Conservation (phyloP, 2,797 vertebrate genomes). For the Ibycter americanus region DNA sequence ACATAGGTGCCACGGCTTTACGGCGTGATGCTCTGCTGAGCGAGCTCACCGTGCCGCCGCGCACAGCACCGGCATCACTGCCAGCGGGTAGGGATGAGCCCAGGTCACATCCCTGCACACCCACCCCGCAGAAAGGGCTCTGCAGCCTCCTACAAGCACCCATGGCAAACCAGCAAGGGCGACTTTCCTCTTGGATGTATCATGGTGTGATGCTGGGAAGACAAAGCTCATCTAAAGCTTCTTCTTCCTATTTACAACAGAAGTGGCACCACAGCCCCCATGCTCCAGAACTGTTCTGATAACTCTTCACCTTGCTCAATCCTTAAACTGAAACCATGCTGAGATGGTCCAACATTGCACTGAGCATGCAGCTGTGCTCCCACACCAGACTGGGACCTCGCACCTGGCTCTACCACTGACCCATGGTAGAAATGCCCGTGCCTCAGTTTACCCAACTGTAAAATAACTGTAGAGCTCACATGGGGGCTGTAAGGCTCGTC, state of each 20-base stretch:
- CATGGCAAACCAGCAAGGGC: neutral
- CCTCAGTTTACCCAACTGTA: neutral
- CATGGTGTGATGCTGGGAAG: neutral
- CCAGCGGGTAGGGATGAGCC: neutral
- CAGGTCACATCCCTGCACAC: neutral
- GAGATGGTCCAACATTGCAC: neutral
- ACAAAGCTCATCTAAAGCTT: neutral
- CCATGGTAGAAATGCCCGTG: fast-evolving
- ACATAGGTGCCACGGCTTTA: fast-evolving
- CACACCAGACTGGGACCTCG: neutral
- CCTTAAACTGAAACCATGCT: neutral
- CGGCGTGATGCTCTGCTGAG: neutral
- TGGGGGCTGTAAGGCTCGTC: fast-evolving
- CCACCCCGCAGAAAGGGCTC: neutral
- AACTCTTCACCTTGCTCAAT: neutral
- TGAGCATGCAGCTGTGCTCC: neutral
- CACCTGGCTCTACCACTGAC: neutral
- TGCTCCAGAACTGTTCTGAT: fast-evolving
- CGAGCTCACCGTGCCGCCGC: fast-evolving
- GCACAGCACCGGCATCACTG: fast-evolving
- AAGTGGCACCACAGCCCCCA: neutral
- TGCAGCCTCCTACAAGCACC: fast-evolving
- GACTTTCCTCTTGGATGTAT: neutral
- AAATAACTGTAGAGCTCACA: neutral
- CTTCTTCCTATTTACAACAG: neutral